Conservation (phyloP, 2,113 vertebrate genomes). For the Colossoma macropomum region DNA sequence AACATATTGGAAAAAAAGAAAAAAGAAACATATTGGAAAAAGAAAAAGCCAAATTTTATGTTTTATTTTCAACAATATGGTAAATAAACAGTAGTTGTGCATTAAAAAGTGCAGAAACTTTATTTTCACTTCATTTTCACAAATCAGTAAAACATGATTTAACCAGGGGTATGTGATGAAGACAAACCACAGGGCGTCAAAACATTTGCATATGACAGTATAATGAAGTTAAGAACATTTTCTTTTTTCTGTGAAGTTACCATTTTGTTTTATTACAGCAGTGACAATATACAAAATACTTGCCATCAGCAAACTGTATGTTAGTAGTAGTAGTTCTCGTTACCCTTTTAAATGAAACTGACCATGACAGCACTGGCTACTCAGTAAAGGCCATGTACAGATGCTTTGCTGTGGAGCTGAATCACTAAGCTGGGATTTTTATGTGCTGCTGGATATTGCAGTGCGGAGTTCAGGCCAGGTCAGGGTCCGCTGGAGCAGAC, state of each 20-base stretch:
- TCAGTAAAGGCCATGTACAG: neutral
- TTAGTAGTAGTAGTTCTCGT: neutral
- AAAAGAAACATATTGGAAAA: too few species aligned
- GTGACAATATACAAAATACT: neutral
- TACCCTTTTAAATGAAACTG: neutral
- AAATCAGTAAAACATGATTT: too few species aligned
- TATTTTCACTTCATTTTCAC: too few species aligned
- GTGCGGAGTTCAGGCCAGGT: constrained; percentile 23
- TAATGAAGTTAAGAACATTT: neutral
- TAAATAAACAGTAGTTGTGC: too few species aligned
- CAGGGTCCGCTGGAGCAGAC: constrained; percentile 41
- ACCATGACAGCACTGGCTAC: neutral
- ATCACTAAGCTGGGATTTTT: constrained; percentile 6
- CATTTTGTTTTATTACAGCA: neutral
- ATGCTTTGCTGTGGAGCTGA: neutral
- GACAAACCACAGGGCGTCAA: too few species aligned
- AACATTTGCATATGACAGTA: too few species aligned
- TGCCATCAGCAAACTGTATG: neutral
- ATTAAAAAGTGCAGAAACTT: too few species aligned
- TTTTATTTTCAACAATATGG: too few species aligned
- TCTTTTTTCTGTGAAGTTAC: neutral
- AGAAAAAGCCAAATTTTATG: too few species aligned
- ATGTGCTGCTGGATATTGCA: constrained; percentile 23
- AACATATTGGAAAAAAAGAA: too few species aligned
- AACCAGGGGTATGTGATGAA: too few species aligned